A percentile compares a stretch with the other conserved stretches of the same genome.
Conservation (phyloP, 2,888 invertebrate species). For the Sceliomorpha sp. region DNA sequence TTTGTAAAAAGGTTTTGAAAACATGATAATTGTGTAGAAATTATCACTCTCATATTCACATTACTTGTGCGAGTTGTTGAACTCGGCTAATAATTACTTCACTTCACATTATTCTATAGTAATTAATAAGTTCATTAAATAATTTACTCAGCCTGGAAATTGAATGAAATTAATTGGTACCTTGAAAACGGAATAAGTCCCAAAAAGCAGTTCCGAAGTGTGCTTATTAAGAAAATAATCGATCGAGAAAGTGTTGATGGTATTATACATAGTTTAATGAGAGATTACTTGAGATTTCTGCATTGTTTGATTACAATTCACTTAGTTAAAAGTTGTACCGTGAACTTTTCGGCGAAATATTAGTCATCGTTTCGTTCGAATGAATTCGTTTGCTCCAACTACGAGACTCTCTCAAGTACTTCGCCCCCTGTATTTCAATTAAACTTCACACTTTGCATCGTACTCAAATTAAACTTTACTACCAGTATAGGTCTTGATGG, state of each 20-base stretch:
- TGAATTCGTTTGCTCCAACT: constrained; percentile 38
- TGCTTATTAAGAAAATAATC: constrained; percentile 21
- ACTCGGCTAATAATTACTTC: too few species aligned
- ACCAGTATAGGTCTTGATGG: constrained; percentile 88
- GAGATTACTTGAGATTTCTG: constrained; percentile 8
- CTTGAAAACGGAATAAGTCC: constrained; percentile 4
- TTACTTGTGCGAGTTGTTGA: too few species aligned
- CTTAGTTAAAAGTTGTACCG: constrained; percentile 48
- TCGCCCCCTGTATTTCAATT: constrained; percentile 53
- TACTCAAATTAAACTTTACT: constrained; percentile 54
- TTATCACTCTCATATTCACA: too few species aligned
- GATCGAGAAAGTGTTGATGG: constrained; percentile 25
- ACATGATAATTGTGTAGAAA: too few species aligned
- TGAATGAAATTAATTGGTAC: too few species aligned
- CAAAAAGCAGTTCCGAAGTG: constrained; percentile 34
- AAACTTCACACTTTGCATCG: constrained; percentile 55
- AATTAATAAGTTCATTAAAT: too few species aligned
- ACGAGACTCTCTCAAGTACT: constrained; percentile 47
- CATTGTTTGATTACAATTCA: constrained; percentile 30
- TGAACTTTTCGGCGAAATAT: constrained; percentile 40
- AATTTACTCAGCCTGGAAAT: too few species aligned
- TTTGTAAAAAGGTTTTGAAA: too few species aligned
- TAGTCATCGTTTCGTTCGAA: constrained; percentile 40
- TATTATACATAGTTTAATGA: constrained; percentile 13
- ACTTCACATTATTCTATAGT: too few species aligned